Evolutionary conservation across 2,888 invertebrate species (phyloP).

Genomic region (Cataglyphis albicans): DNA sequence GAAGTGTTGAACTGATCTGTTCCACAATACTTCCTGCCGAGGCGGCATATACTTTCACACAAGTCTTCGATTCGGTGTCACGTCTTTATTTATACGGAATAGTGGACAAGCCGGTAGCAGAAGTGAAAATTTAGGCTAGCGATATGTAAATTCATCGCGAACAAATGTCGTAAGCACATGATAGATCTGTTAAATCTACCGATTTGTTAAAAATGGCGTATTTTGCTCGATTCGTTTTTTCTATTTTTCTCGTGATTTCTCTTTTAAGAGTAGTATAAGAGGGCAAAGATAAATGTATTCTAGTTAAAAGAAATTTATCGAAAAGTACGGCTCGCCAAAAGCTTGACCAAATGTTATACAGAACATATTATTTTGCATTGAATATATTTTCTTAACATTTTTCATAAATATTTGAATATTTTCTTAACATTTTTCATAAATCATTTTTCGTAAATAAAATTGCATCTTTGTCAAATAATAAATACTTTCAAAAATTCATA

Average conservation of each 20-base stretch:
- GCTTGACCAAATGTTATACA: background rate
- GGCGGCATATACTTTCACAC: slow-evolving; percentile 84
- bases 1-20: slow-evolving; percentile 55
- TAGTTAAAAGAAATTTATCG: slow-evolving; percentile 29
- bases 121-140: slow-evolving; percentile 83
- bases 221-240: slow-evolving; percentile 28
- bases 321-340: background rate
- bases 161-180: slow-evolving; percentile 46
- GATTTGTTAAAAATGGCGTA: slow-evolving; percentile 37
- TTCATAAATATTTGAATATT: background rate
- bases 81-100: slow-evolving; percentile 85
- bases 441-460: background rate
- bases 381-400: background rate
- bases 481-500: background rate
- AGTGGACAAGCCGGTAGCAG: slow-evolving; percentile 79
- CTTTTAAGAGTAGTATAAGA: slow-evolving; percentile 9
- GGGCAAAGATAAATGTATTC: slow-evolving; percentile 24
- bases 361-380: background rate
- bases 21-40: slow-evolving; percentile 69
- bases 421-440: background rate
- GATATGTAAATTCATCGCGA: slow-evolving; percentile 78
- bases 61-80: slow-evolving; percentile 79
- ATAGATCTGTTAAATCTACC: slow-evolving; percentile 33
- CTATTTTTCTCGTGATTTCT: slow-evolving; percentile 35
- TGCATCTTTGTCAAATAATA: background rate